Evolutionary conservation across 2,888 invertebrate species (phyloP), one percentile per base, ranked within the genome.

Genomic region (Marronus borbonicus): DNA sequence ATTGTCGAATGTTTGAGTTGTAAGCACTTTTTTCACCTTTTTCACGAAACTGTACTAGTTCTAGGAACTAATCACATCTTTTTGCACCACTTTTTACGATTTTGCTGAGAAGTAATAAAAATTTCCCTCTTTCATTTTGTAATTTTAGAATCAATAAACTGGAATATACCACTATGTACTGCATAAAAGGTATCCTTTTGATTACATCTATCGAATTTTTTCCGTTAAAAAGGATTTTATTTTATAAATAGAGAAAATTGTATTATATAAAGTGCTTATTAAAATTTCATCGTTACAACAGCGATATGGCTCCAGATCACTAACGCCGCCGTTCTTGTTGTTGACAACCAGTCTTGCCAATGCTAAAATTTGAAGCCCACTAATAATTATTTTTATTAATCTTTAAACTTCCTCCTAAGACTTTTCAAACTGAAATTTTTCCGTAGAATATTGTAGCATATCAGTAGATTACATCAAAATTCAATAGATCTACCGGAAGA

Each of bases 321-420:
- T 62, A 78, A 78, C 78, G 76, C 78, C 55, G 55, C 52, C 31
- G 31, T 70, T 70, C 55, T 70, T 70, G 69, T 70, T 69, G 24
- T 52, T 50, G 52, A 69, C 50, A 28, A 52, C 24, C 24, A 24
- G 24, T 24, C 2, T 2, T 24, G 24, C 24, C 24, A 24, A 24
- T 24, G 1, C 24, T 52, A 24, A 24, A 24, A 24, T 24, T 24
- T 24, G 1, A 24, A 24, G 24, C 1, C 24, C 24, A 24, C 24
- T 24, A 24, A 24, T 24, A 24, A 24, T 24, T 24, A 2, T 24
- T 24, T 24, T 24, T 24, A 2, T 24, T 24, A 0, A 24, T 24
- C 24, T 24, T 24, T 24, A 24, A 24, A 24, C 24, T 2, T 24
- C 24, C 24, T 24, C 24, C 24, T 24, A 2, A 24, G 24, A 24